A percentile compares a stretch with the other conserved stretches of the same genome.
Conservation (phyloP, 1,140 invertebrate species). For the Drosophila bipectinata region DNA sequence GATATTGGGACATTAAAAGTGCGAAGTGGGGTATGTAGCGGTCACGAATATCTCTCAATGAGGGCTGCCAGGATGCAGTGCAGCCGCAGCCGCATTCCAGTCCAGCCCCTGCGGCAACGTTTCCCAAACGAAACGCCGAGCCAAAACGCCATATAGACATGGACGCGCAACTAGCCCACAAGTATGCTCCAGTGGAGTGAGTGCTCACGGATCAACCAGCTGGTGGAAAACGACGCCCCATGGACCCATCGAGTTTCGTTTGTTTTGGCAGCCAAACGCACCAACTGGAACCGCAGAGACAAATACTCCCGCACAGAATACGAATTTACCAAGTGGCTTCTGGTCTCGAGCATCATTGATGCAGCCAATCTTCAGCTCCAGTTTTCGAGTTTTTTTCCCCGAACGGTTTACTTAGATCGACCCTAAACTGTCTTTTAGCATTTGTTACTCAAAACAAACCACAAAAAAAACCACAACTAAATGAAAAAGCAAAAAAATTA, state of each 20-base stretch:
- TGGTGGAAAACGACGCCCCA: background rate
- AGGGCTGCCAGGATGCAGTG: slow-evolving; percentile 11
- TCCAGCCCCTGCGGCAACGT: background rate
- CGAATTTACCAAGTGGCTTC: slow-evolving; percentile 27
- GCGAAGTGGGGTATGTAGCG: background rate
- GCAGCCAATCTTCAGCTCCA: slow-evolving; percentile 18
- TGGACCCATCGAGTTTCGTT: too few relatives aligned
- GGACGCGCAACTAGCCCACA: background rate
- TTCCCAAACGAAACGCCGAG: background rate
- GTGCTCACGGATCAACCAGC: slow-evolving; percentile 4
- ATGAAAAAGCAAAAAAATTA: slow-evolving; percentile 2
- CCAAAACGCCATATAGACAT: background rate
- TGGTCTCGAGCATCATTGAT: slow-evolving; percentile 22
- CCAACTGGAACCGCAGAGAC: too few relatives aligned
- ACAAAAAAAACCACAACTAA: background rate
- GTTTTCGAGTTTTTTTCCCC: slow-evolving; percentile 13
- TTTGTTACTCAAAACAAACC: slow-evolving; percentile 30
- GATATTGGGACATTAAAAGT: background rate
- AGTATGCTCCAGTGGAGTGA: background rate
- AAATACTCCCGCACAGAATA: slow-evolving; percentile 4
- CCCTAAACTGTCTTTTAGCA: slow-evolving; percentile 30
- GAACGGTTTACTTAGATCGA: slow-evolving; percentile 20
- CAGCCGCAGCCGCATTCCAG: background rate
- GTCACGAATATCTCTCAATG: slow-evolving; percentile 2
- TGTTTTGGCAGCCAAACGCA: background rate